Percentiles rank a stretch among this genome's conserved stretches.
Evolutionary conservation across 2,797 vertebrate species (phyloP).

Genomic region (Paedocypris micromegethes): DNA sequence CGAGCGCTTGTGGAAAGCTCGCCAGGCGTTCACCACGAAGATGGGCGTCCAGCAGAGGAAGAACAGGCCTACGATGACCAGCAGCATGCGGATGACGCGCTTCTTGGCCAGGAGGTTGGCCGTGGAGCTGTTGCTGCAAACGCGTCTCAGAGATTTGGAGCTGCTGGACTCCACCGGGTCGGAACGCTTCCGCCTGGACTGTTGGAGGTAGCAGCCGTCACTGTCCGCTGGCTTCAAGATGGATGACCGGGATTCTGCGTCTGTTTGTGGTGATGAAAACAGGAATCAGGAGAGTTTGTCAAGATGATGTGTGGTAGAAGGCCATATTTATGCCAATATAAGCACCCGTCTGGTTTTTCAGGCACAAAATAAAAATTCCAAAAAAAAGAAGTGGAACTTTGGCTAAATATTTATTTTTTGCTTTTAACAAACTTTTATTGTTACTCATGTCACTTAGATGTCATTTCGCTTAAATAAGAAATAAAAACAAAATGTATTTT

Average conservation of each 20-base stretch:
- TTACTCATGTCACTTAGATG: no score
- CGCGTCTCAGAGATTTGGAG: slow-evolving; percentile 57
- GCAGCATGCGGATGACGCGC: slow-evolving; percentile 91
- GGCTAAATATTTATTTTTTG: no score
- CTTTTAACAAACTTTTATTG: no score
- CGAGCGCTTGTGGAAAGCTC: slow-evolving; percentile 78
- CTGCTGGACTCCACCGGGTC: slow-evolving; percentile 57
- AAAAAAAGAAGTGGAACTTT: no score
- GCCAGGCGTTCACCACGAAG: slow-evolving; percentile 91
- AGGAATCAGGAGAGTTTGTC: no score
- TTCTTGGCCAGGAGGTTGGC: slow-evolving; percentile 93
- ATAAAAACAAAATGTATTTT: no score
- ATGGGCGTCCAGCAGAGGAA: slow-evolving; percentile 96
- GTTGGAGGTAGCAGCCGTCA: slow-evolving; percentile 86
- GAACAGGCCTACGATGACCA: slow-evolving; percentile 92
- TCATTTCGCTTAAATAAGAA: no score
- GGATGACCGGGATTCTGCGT: slow-evolving; percentile 65
- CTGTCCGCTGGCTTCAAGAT: slow-evolving; percentile 72
- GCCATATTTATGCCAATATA: no score
- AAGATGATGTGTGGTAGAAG: no score
- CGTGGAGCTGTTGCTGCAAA: slow-evolving; percentile 75
- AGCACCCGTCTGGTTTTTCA: no score
- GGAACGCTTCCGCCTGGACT: slow-evolving; percentile 62
- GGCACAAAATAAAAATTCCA: no score
- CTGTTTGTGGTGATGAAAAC: slow-evolving; percentile 26